Evolutionary conservation across 35 echinoderm and acorn worm genomes (phyloP), one percentile per base, ranked within the genome.

Genomic region (Nesometra sesokonis): DNA sequence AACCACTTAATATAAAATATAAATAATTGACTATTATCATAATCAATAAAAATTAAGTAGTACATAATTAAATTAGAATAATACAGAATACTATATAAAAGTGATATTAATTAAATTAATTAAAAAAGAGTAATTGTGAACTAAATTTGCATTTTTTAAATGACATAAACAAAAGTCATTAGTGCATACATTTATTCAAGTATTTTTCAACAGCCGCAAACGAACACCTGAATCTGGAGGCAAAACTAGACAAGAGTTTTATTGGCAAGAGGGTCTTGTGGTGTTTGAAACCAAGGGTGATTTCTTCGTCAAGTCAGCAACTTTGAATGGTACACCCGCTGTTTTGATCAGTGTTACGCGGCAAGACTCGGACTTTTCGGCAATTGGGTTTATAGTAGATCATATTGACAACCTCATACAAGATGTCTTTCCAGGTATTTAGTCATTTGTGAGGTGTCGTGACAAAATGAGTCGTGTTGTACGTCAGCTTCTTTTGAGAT

Each of bases 221-320:
- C 7, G 52, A 27, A 17, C 9, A 13, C 52, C 52, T 19, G 52
- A 67, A 27, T 13, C 23, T 17, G 52, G 52, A 13, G 52, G 52
- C 9, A 67, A 67, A 67, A 67, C 52, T 19, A 67, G 52, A 27
- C 52, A 67, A 67, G 52, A 67, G 35, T 23, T 83, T 0, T 83
- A 83, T 83, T 83, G 81, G 81, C 33, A 38, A 36, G 81, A 83
- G 38, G 81, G 81, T 5, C 34, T 83, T 39, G 36, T 83, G 27
- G 81, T 83, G 27, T 83, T 38, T 5, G 34, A 83, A 35, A 17
- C 7, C 23, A 39, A 35, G 2, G 81, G 81, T 21, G 3, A 37
- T 30, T 83, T 83, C 30, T 7, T 34, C n/a, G 81, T 83, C 0
- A 38, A 83, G 35, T 83, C 81, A 39, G 34, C n/a, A 37, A 30